Percentiles rank a stretch among this genome's conserved stretches.
Conservation (phyloP, 2,797 vertebrate species). For the Falco biarmicus region DNA sequence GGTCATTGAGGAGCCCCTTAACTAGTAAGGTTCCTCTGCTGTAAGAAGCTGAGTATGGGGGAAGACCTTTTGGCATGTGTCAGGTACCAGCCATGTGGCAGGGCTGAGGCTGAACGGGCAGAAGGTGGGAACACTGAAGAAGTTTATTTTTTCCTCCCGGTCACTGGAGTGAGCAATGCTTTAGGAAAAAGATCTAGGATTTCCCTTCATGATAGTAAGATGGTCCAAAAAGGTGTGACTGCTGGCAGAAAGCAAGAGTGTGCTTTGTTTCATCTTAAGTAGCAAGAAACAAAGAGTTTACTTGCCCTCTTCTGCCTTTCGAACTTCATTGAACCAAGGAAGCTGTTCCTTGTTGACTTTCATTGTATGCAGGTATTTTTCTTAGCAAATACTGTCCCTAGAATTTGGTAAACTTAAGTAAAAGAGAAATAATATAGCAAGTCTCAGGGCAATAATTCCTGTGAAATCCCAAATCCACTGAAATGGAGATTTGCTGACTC, state of each 20-base stretch:
- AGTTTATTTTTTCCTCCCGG: background rate
- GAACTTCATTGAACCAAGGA: background rate
- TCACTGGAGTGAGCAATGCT: background rate
- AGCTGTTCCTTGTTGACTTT: background rate
- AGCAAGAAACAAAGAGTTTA: background rate
- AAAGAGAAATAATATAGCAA: background rate
- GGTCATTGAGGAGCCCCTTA: background rate
- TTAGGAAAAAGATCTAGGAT: background rate
- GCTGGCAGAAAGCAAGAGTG: background rate
- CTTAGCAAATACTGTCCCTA: background rate
- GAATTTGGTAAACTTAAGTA: background rate
- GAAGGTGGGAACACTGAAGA: background rate
- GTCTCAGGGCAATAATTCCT: background rate
- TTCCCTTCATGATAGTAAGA: background rate
- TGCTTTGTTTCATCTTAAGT: background rate
- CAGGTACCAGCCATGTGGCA: background rate
- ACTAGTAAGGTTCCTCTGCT: rapidly evolving
- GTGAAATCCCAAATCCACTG: background rate
- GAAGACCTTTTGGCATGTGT: background rate
- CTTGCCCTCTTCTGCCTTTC: background rate
- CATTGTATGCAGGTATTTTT: background rate
- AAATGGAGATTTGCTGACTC: background rate
- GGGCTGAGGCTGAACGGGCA: background rate
- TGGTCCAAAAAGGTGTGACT: background rate
- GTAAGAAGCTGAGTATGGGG: background rate